Evolutionary conservation across 2,888 invertebrate genomes (phyloP).

Genomic region (Macropis europaea): DNA sequence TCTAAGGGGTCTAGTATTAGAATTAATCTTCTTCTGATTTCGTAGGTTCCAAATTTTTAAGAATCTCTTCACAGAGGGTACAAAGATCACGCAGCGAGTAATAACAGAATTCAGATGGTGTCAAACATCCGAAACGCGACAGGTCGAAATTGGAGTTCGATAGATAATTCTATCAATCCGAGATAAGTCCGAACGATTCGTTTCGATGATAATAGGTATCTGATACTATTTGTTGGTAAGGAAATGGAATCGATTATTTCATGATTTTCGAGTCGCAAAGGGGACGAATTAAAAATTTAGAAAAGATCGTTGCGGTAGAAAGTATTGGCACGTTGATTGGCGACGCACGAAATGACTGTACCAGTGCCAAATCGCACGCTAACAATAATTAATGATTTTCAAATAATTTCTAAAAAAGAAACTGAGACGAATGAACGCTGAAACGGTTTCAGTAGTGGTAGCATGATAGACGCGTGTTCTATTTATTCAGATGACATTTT

Average conservation of each 20-base stretch:
- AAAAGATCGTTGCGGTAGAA: background rate
- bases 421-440: conserved; percentile 27
- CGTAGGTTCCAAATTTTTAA: too few species aligned
- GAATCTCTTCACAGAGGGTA: too few species aligned
- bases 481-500: conserved; percentile 73
- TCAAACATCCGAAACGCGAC: background rate
- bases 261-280: background rate
- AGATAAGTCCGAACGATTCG: conserved; percentile 42
- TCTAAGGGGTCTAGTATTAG: too few species aligned
- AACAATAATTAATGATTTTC: conserved; percentile 46
- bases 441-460: conserved; percentile 32
- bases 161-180: conserved; percentile 24
- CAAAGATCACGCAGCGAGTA: too few species aligned
- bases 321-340: conserved; percentile 5
- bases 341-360: background rate
- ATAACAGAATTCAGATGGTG: conserved; percentile 3
- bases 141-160: conserved; percentile 6
- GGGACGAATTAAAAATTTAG: background rate
- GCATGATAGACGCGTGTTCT: conserved; percentile 30
- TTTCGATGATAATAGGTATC: conserved; percentile 32
- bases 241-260: background rate
- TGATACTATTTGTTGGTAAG: conserved; percentile 3
- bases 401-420: conserved; percentile 60
- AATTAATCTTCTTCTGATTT: too few species aligned
- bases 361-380: conserved; percentile 9